These are phyloP conservation scores for Nezara viridula DNA, from an alignment of 2,888 invertebrate genomes.

Conservation along the genomic window DNA sequence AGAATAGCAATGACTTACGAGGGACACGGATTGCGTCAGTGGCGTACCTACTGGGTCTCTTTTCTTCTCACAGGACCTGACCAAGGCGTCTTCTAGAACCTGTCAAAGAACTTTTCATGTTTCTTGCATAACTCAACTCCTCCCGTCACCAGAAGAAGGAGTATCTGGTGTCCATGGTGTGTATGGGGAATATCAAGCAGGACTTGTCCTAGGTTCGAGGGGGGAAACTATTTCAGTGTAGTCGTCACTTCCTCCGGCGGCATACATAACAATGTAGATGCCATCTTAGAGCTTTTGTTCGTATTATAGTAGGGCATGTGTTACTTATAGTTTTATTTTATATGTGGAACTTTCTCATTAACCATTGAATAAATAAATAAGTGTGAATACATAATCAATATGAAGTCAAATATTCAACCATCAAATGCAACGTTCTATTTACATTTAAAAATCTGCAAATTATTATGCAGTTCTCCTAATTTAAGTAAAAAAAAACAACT, in stretches of 20 bases:
- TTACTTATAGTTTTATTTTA: neutral
- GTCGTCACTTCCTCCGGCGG: neutral
- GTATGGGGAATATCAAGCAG: neutral
- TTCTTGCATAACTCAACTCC: constrained; percentile 12
- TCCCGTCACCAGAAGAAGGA: neutral
- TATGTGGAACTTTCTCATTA: neutral
- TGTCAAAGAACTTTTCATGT: constrained; percentile 22
- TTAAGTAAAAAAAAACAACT: too few species aligned
- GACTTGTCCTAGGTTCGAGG: neutral
- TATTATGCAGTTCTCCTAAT: too few species aligned
- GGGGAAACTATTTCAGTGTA: neutral
- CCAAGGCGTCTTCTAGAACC: neutral
- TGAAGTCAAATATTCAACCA: too few species aligned
- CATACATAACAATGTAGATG: neutral
- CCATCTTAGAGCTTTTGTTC: neutral
- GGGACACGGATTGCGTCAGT: neutral
- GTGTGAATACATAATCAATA: too few species aligned
- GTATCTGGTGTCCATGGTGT: neutral
- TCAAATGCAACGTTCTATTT: neutral
- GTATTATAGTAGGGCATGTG: neutral
- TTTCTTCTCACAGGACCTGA: neutral
- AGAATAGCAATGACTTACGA: constrained; percentile 44
- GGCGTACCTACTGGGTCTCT: neutral
- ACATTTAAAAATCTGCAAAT: too few species aligned
- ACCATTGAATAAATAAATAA: neutral